These are phyloP conservation scores for Babyrousa celebensis DNA, from an alignment of 2,797 vertebrate species.

Conservation along the genomic window DNA sequence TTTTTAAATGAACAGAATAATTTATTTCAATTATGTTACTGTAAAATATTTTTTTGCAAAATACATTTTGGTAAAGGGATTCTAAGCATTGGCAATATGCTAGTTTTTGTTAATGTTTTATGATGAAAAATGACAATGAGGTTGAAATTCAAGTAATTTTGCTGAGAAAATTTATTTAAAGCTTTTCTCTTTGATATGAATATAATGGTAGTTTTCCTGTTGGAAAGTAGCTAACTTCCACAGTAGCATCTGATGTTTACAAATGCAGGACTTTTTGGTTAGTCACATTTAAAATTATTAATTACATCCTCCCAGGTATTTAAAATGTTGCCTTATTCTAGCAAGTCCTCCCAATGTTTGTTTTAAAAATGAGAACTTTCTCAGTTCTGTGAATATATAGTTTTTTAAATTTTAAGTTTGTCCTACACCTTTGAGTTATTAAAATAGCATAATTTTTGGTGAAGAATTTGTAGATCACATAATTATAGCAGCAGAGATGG, in stretches of 20 bases:
- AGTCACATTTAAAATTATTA: conserved; percentile 46
- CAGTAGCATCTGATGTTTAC: neutral
- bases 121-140: neutral
- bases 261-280: conserved; percentile 56
- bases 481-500: neutral
- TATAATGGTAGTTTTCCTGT: neutral
- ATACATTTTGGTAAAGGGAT: neutral
- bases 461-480: neutral
- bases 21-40: conserved; percentile 64
- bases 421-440: neutral
- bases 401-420: neutral
- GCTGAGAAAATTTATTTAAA: conserved; percentile 36
- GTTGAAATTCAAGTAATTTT: conserved; percentile 57
- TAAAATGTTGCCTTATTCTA: conserved; percentile 21
- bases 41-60: conserved; percentile 51
- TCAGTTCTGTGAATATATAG: neutral
- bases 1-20: conserved; percentile 74
- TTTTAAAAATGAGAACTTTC: neutral
- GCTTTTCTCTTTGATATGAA: neutral
- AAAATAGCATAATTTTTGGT: neutral
- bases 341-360: neutral
- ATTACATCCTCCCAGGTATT: conserved; percentile 29
- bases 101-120: neutral
- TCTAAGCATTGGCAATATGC: neutral
- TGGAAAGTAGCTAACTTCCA: neutral